Percentiles rank a stretch among this genome's conserved stretches.
These are phyloP conservation scores for Pelodiscus sinensis DNA, from an alignment of 2,113 vertebrate genomes.

Conservation along the genomic window DNA sequence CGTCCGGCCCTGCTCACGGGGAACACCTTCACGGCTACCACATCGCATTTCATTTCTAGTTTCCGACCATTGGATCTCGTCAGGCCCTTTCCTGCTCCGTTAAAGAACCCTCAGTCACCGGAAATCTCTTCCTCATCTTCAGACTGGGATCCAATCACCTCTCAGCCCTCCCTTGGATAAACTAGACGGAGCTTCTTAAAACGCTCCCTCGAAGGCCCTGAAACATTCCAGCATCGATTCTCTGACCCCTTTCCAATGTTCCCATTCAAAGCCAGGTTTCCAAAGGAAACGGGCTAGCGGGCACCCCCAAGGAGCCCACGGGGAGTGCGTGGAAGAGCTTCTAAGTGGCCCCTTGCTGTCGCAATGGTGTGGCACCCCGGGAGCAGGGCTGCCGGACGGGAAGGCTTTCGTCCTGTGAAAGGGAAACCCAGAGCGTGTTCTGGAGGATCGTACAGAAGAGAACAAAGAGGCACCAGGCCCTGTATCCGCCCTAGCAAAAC, in stretches of 20 bases:
- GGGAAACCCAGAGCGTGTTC: neutral
- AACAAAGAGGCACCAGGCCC: neutral
- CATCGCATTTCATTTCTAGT: rapidly evolving
- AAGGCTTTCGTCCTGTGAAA: neutral
- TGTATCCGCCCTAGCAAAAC: neutral
- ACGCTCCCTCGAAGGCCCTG: neutral
- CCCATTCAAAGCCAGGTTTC: neutral
- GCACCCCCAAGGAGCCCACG: neutral
- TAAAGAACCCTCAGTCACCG: neutral
- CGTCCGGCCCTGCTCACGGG: too few species aligned
- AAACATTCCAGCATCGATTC: neutral
- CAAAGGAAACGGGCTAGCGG: neutral
- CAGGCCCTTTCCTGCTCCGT: neutral
- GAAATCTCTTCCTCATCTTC: neutral
- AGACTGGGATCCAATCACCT: neutral
- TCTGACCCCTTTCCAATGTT: neutral
- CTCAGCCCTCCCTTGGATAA: neutral
- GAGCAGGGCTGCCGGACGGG: neutral
- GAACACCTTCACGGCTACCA: neutral
- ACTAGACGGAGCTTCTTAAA: neutral
- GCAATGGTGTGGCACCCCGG: neutral
- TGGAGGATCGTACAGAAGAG: neutral
- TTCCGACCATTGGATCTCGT: rapidly evolving
- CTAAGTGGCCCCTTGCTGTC: neutral
- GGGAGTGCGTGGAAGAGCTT: neutral